Evolutionary conservation across 2,113 vertebrate species (phyloP), one percentile per base, ranked within the genome.

Genomic region (Orthonyx spaldingii): DNA sequence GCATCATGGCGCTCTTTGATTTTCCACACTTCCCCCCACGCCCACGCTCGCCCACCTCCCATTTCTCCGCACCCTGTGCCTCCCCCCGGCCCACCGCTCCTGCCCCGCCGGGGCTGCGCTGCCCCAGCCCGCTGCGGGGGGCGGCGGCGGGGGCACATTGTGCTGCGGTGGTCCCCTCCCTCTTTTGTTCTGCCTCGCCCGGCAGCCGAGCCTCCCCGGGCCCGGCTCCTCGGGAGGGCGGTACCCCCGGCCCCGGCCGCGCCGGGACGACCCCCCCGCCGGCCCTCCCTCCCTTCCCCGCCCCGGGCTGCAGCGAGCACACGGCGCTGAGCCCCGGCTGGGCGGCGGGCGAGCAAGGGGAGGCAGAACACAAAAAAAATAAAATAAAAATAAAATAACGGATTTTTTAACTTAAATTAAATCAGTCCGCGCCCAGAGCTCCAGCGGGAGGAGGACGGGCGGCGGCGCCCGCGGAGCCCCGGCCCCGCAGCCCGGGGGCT

Each of bases 111-210:
- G 56, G 59, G 55, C 64, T 55, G 53, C 41, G 41, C 69, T 77
- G 55, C 81, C 82, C 30, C 42, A 71, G 94, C 84, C 81, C 64
- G 52, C 50, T 89, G 81, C 72, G 53, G 64, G 72, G 50, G 68
- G 87, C 24, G 83, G 72, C 30, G 80, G 74, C 30, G 46, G 83
- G 84, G 81, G 80, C 92, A 88, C 94, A 90, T 37, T 55, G 64
- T 90, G 75, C 94, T 89, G 92, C 94, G 72, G 89, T 89, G 82
- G 59, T 90, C 97, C 96, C 95, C 97, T 97, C 97, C 97, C 96
- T 98, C 98, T 98, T 98, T 98, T 98, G 97, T 98, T 98, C 97
- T 59, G 93, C 80, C 61, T 57, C 5, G 80, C 92, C 66, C 95
- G 57, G 44, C 82, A 10, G 74, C 76, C 64, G 72, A 93, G 85